A percentile compares a stretch with the other conserved stretches of the same genome.
Conservation (phyloP, 2,888 invertebrate genomes). For the Hypena proboscidalis region DNA sequence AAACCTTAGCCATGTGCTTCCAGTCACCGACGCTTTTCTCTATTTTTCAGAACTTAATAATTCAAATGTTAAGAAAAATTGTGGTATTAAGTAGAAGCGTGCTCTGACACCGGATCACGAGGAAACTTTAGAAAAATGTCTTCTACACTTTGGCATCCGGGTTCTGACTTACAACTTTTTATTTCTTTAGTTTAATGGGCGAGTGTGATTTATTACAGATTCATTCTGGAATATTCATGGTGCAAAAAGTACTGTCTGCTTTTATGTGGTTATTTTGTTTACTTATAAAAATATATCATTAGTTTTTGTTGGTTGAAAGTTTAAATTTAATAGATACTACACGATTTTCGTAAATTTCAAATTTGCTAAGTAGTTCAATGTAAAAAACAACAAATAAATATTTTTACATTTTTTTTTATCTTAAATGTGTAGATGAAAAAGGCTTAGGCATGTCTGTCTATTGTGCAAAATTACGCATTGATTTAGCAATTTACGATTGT, state of each 20-base stretch:
- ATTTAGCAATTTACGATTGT: too few species aligned
- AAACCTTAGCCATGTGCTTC: slow-evolving; percentile 8
- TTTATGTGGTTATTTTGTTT: too few species aligned
- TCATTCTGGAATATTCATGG: background rate
- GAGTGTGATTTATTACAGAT: slow-evolving; percentile 1
- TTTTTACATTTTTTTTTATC: too few species aligned
- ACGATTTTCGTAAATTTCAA: too few species aligned
- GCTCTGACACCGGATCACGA: slow-evolving; percentile 18
- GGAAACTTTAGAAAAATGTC: slow-evolving; percentile 23
- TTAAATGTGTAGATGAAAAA: too few species aligned
- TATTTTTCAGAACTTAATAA: slow-evolving; percentile 18
- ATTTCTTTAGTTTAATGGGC: background rate
- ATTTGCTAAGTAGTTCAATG: too few species aligned
- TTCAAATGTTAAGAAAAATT: slow-evolving; percentile 24
- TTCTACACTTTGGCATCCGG: slow-evolving; percentile 5
- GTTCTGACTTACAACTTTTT: slow-evolving; percentile 4
- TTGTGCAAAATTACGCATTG: too few species aligned
- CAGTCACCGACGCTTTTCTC: slow-evolving; percentile 1
- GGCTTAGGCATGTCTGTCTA: too few species aligned
- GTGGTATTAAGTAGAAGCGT: slow-evolving; percentile 14
- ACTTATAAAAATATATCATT: slow-evolving; percentile 10
- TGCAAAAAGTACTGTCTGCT: too few species aligned
- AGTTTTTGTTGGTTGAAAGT: too few species aligned
- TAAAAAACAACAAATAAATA: too few species aligned
- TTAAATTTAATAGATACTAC: too few species aligned